These are phyloP conservation scores for Athetis lepigone DNA, from an alignment of 2,888 invertebrate species.

Conservation along the genomic window DNA sequence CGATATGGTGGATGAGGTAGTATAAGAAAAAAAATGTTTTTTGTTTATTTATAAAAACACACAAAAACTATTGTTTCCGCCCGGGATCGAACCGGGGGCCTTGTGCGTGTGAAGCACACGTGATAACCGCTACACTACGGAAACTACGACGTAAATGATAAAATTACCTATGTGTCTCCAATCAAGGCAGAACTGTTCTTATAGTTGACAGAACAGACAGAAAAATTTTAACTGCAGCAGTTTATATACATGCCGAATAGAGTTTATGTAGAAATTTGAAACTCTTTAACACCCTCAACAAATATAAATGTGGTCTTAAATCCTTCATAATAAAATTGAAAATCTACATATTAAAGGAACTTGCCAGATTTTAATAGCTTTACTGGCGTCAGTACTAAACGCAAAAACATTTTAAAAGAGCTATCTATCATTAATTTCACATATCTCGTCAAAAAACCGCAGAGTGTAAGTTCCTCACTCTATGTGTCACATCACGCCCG, in stretches of 20 bases:
- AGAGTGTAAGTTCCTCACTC: slow-evolving; percentile 59
- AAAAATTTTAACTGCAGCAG: too few species aligned
- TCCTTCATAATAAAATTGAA: too few species aligned
- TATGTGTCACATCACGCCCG: slow-evolving; percentile 70
- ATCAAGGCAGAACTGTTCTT: not conserved
- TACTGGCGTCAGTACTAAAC: too few species aligned
- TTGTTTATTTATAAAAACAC: not conserved
- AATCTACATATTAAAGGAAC: too few species aligned
- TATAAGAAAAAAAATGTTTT: not conserved
- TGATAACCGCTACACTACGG: slow-evolving; percentile 95
- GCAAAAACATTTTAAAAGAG: too few species aligned
- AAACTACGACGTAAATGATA: slow-evolving; percentile 74
- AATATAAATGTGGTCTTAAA: too few species aligned
- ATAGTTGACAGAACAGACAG: too few species aligned
- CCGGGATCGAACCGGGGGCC: slow-evolving; percentile 91
- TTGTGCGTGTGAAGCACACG: slow-evolving; percentile 95
- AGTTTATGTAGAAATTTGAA: too few species aligned
- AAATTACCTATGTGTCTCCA: not conserved
- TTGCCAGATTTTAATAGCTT: too few species aligned
- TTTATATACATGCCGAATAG: too few species aligned
- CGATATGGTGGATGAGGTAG: slow-evolving; percentile 67
- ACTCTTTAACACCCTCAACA: too few species aligned
- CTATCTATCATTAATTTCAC: not conserved
- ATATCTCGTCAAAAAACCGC: slow-evolving; percentile 29
- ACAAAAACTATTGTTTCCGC: slow-evolving; percentile 38